Percentiles rank a stretch among this genome's conserved stretches.
Conservation (phyloP, 2,888 invertebrate species). For the Agapetus fuscipes region DNA sequence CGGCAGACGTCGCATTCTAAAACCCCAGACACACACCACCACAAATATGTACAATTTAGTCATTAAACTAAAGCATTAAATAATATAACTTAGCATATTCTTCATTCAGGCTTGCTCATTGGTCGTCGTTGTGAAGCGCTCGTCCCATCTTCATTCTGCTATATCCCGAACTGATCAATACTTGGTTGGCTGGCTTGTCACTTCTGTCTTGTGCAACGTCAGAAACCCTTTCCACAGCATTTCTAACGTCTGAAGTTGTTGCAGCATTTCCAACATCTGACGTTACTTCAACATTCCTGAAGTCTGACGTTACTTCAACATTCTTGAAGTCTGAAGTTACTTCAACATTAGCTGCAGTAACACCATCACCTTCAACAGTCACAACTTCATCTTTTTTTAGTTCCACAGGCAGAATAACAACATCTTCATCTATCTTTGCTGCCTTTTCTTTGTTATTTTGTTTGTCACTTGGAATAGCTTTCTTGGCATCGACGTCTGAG, state of each 20-base stretch:
- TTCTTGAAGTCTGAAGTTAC: no score
- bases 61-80: conserved; percentile 18
- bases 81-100: no score
- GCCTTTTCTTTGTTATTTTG: conserved; percentile 9
- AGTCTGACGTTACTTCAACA: no score
- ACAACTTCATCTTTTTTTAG: no score
- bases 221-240: background rate
- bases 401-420: no score
- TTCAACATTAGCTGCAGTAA: no score
- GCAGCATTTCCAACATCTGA: no score
- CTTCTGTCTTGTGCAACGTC: conserved; percentile 1
- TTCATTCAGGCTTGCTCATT: background rate
- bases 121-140: conserved; percentile 27
- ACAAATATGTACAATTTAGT: conserved; percentile 17
- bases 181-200: conserved; percentile 24
- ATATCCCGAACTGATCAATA: conserved; percentile 33
- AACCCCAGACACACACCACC: conserved; percentile 7
- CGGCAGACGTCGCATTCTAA: conserved; percentile 7
- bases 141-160: conserved; percentile 46
- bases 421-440: no score
- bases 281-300: no score
- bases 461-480: conserved; percentile 10
- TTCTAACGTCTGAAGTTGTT: no score
- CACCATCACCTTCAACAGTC: no score
- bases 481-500: conserved; percentile 17